Base-by-base conservation (phyloP, 2,113 vertebrate genomes). In the Platichthys stellatus region DNA sequence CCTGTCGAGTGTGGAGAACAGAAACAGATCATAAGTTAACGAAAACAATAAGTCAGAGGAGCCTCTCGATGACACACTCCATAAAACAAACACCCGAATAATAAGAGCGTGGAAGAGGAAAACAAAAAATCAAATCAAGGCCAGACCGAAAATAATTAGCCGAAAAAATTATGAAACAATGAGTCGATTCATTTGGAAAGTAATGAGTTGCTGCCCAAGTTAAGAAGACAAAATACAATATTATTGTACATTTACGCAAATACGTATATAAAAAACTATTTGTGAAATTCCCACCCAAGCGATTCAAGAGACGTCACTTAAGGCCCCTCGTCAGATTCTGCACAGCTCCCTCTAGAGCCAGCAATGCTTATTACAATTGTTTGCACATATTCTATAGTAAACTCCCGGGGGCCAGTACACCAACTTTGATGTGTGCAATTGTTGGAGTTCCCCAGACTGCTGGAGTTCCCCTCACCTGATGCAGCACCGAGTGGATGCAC, bases 11-110 rank as follows among this genome's bases (percentile, higher is more conserved):
- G 72, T 68, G 61, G 64, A 76, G 56, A 67, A 63, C n/a, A 78
- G 69, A 69, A 80, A 80, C 70, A 69, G 66, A 81, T 54, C 63
- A 67, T 18, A 56, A 72, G 63, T 47, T 76, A 70, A 76, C 56
- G 69, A 80, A 76, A 85, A 62, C 63, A 76, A 66, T 65, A 81
- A 24, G 18, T 63, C 51, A 4, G 3, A 45, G 82, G 74, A 51
- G 56, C 13, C 43, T 62, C 57, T 69, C 43, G 15, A 62, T 45
- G 26, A 83, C 69, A 72, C 70, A 38, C 21, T 63, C 65, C 12
- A 59, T 80, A 75, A 77, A 11, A 43, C 10, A 12, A 43, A 3
- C 12, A 43, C 11, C 40, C 11, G 12, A 43, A 43, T 13, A 43
- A 12, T 13, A 12, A 11, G 40, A 43, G 40, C 11, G 82, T 64